Evolutionary conservation across 92 coral and sea anemone genomes (phyloP).

Genomic region (Epizoanthus scotinus): DNA sequence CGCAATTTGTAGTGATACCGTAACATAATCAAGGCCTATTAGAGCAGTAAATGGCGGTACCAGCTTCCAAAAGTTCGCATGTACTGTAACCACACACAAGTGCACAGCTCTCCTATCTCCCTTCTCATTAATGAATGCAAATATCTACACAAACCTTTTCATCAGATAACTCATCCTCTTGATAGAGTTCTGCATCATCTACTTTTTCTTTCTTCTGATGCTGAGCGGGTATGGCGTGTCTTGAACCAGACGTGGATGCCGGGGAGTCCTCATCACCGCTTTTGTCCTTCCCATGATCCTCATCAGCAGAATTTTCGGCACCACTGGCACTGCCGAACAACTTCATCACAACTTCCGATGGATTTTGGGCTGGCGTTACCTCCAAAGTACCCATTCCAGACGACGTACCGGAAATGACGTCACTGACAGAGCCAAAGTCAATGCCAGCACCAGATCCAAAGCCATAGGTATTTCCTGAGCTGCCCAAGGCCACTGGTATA

Average conservation of each 20-base stretch:
- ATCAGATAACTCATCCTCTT: slow-evolving; percentile 22
- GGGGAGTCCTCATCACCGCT: slow-evolving; percentile 8
- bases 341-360: slow-evolving; percentile 71
- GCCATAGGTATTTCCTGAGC: slow-evolving; percentile 65
- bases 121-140: not conserved
- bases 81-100: too few relatives aligned
- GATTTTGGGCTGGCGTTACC: slow-evolving; percentile 69
- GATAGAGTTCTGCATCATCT: slow-evolving; percentile 5
- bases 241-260: slow-evolving; percentile 17
- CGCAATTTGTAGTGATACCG: too few relatives aligned
- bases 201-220: slow-evolving; percentile 24
- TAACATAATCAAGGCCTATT: too few relatives aligned
- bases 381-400: slow-evolving; percentile 83
- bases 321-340: slow-evolving; percentile 57
- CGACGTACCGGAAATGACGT: slow-evolving; percentile 61
- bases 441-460: slow-evolving; percentile 67
- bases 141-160: not conserved
- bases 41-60: too few relatives aligned
- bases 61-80: too few relatives aligned
- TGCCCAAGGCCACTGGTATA: slow-evolving; percentile 69
- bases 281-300: slow-evolving; percentile 36
- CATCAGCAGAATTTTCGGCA: slow-evolving; percentile 33
- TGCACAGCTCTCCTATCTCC: too few relatives aligned
- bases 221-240: slow-evolving; percentile 7
- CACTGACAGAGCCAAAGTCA: slow-evolving; percentile 64